Percentiles rank a stretch among this genome's conserved stretches.
phyloP scores from a whole-genome alignment of 2,113 vertebrate genomes.

The Caretta caretta region DNA sequence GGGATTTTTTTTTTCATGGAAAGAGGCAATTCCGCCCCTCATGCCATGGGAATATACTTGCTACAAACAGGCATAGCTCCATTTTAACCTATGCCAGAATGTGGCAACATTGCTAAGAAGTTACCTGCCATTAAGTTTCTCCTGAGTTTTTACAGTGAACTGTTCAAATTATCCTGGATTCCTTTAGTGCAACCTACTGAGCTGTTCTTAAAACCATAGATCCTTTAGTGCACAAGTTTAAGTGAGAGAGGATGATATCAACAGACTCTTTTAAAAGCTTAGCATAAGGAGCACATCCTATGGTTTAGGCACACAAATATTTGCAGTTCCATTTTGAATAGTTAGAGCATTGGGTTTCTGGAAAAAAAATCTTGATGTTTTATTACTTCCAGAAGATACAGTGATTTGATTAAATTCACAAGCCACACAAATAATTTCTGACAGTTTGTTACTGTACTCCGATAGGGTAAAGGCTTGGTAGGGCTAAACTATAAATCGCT shows the following conservation, averaged over 20 bases:
- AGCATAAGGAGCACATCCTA: not conserved
- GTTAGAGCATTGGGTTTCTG: slow-evolving; percentile 20
- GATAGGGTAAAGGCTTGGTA: slow-evolving; percentile 51
- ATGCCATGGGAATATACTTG: not conserved
- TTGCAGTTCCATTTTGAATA: not conserved
- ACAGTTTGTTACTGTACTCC: slow-evolving; percentile 9
- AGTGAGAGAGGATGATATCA: slow-evolving; percentile 22
- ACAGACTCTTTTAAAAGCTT: not conserved
- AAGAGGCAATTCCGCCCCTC: not conserved
- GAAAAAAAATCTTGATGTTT: slow-evolving; percentile 53
- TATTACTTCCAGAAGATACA: slow-evolving; percentile 46
- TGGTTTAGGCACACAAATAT: not conserved
- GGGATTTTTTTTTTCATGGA: not conserved
- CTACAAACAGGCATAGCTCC: not conserved
- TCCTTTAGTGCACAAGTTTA: slow-evolving; percentile 35
- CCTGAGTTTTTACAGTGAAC: slow-evolving; percentile 1
- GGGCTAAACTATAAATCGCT: slow-evolving; percentile 9
- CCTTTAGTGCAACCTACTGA: slow-evolving; percentile 22
- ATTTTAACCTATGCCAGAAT: not conserved
- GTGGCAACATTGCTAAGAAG: not conserved
- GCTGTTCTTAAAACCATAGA: slow-evolving; percentile 27
- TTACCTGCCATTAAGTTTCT: slow-evolving; percentile 11
- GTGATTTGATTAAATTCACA: slow-evolving; percentile 46
- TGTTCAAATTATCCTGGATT: slow-evolving; percentile 8
- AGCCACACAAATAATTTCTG: slow-evolving; percentile 33